These are phyloP conservation scores for Netelia fuscicornis DNA, from an alignment of 2,888 invertebrate species.

Conservation along the genomic window DNA sequence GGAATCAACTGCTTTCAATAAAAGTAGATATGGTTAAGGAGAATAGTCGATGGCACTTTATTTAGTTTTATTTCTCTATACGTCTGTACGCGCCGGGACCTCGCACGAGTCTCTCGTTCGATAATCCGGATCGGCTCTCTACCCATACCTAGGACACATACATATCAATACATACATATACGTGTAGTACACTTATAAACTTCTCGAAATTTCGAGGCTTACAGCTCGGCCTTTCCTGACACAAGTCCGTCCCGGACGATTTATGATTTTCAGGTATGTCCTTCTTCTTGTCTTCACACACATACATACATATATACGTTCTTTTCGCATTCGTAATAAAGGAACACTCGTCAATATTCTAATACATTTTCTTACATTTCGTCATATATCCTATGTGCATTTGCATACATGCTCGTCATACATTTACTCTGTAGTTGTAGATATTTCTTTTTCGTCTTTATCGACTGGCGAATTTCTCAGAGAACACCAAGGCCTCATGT, in stretches of 20 bases:
- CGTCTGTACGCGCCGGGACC: constrained; percentile 3
- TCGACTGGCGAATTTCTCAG: neutral
- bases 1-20: neutral
- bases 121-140: neutral
- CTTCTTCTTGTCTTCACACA: no score
- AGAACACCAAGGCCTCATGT: constrained; percentile 24
- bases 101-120: neutral
- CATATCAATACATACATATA: neutral
- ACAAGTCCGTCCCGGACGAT: no score
- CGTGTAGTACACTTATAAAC: neutral
- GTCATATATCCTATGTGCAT: no score
- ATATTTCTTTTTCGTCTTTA: no score
- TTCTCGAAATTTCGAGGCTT: neutral
- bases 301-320: no score
- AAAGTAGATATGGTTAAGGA: neutral
- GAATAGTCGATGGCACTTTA: neutral
- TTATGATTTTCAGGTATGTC: no score
- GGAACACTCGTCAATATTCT: no score
- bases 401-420: no score
- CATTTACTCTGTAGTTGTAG: no score
- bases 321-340: no score
- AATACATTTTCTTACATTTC: no score
- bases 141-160: neutral
- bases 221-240: neutral
- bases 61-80: neutral